Conservation (phyloP, 2,888 invertebrate species). For the Scaptomyza polygonia region DNA sequence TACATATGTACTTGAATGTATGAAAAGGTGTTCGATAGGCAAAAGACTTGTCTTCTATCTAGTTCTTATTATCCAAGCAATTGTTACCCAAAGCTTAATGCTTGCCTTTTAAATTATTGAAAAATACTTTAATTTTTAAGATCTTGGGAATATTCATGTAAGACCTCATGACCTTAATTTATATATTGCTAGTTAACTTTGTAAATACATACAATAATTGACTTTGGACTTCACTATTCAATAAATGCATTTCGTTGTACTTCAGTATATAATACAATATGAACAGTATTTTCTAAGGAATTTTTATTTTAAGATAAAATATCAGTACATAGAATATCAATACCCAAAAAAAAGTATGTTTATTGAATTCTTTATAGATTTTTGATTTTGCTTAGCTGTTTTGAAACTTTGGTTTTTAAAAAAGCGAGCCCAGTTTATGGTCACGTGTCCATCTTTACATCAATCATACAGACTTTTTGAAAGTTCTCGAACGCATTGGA, state of each 20-base stretch:
- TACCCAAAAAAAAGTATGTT: too few species aligned
- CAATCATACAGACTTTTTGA: background rate
- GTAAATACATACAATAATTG: too few species aligned
- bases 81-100: background rate
- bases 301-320: too few species aligned
- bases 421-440: background rate
- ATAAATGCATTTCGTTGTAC: too few species aligned
- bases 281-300: too few species aligned
- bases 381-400: background rate
- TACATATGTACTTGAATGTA: background rate
- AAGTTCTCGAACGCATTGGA: background rate
- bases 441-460: conserved; percentile 1
- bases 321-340: too few species aligned
- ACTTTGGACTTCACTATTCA: too few species aligned
- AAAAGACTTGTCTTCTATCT: background rate
- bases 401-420: background rate
- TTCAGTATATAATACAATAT: too few species aligned
- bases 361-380: background rate
- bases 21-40: conserved; percentile 5
- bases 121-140: too few species aligned
- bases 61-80: background rate
- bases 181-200: background rate
- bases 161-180: background rate
- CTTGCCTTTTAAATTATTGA: background rate
- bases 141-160: background rate